A percentile compares a stretch with the other conserved stretches of the same genome.
Evolutionary conservation across 2,797 vertebrate species (phyloP).

Genomic region (Phyllotis vaccarum): DNA sequence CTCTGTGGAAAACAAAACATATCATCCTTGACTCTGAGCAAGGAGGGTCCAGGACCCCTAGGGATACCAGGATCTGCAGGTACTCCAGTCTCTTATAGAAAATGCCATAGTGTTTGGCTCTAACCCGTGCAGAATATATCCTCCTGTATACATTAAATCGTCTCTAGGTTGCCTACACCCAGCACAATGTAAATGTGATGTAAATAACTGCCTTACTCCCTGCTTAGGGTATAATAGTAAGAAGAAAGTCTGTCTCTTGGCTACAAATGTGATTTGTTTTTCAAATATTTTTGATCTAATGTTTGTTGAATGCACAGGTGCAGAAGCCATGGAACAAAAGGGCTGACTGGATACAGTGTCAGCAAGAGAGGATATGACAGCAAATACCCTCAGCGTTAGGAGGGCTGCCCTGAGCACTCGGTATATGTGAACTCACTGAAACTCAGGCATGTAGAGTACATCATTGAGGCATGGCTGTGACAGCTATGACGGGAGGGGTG

Average conservation of each 20-base stretch:
- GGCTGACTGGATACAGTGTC: neutral
- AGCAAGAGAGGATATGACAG: neutral
- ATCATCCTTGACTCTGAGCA: neutral
- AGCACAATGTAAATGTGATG: neutral
- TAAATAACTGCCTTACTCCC: neutral
- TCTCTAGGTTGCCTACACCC: neutral
- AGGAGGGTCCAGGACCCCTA: neutral
- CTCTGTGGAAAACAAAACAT: neutral
- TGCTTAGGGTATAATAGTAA: neutral
- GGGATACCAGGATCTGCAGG: neutral
- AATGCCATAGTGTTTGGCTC: neutral
- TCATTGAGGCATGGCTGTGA: accelerated
- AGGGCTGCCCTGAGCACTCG: neutral
- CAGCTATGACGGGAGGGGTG: neutral
- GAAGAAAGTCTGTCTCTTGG: neutral
- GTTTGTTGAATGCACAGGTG: neutral
- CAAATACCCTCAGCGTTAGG: accelerated
- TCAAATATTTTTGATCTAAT: neutral
- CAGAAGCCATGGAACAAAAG: neutral
- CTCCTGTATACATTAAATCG: neutral
- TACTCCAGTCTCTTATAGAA: neutral
- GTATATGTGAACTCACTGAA: accelerated
- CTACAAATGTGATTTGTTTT: neutral
- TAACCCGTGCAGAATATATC: neutral
- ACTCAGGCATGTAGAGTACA: neutral